Evolutionary conservation across 2,113 vertebrate genomes (phyloP), one percentile per base, ranked within the genome.

Genomic region (Alexandromys fortis): DNA sequence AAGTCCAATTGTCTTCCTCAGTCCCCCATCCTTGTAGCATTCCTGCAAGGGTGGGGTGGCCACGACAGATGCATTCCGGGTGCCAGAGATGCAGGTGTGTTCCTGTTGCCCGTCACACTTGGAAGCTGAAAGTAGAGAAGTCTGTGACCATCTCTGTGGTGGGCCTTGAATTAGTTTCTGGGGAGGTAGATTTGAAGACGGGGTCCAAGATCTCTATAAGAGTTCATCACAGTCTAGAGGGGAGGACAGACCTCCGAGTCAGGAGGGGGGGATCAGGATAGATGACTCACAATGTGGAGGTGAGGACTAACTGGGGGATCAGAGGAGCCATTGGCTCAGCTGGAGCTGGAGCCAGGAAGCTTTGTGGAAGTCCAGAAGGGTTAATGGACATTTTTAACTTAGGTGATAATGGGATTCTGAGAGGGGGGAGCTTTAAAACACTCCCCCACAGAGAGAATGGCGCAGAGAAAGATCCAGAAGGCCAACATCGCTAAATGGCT

Each of bases 101-200:
- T 0, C 0, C 6, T 42, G 45, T 0, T 0, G 26, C 42, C 12
- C 28, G 55, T 90, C 33, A 5, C 3, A 3, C 0, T 45, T 1
- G 1, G 42, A 55, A 70, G 49, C 42, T 28, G 61, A 28, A 55
- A 67, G 49, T 30, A 75, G 49, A 82, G 45, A 42, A 3, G 3
- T 35, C 42, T 67, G 42, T 12, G 33, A 24, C 38, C 24, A 1
- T 30, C 65, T 14, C 3, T 16, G 19, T 19, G 38, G 14, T 3
- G 14, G 17, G 52, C 7, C 22, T 26, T 49, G 63, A 17, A 21
- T 45, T 19, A 67, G 72, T 52, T 58, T 2, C 21, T 0, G 30
- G 11, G n/a, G 14, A 30, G 3, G 42, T 33, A 16, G 52, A 8
- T n/a, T 2, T 67, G 24, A 88, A 28, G 11, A 12, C 4, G 1